Conservation (phyloP, 2,888 invertebrate genomes). For the Mesorhabditis sp. region DNA sequence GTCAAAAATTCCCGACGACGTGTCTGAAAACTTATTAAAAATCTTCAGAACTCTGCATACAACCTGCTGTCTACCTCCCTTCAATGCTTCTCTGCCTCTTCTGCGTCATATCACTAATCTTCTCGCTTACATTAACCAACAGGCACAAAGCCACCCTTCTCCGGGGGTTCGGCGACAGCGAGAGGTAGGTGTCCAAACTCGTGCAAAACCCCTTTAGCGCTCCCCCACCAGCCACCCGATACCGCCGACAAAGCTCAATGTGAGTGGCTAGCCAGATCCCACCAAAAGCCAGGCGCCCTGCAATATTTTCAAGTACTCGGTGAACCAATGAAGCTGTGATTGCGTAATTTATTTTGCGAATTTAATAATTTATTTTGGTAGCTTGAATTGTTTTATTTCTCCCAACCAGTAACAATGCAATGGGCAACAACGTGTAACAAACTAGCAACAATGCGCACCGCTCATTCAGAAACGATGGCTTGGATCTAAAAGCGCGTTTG, state of each 20-base stretch:
- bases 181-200: neutral
- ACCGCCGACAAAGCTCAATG: neutral
- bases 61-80: conserved; percentile 20
- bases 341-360: no score
- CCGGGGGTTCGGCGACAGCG: neutral
- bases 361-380: no score
- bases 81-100: conserved; percentile 13
- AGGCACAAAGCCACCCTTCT: conserved; percentile 3
- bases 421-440: no score
- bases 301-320: no score
- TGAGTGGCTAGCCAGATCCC: neutral
- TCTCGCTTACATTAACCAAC: conserved; percentile 20
- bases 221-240: neutral
- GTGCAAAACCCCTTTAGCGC: no score
- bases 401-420: no score
- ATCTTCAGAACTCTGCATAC: conserved; percentile 23
- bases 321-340: no score
- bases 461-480: conserved; percentile 48
- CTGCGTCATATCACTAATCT: conserved; percentile 17
- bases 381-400: no score
- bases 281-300: no score
- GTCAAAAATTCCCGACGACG: neutral
- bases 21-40: neutral
- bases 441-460: neutral
- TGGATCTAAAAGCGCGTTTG: conserved; percentile 21